Evolutionary conservation across 2,888 invertebrate species (phyloP), one percentile per base, ranked within the genome.

Genomic region (Eristalis intricaria): DNA sequence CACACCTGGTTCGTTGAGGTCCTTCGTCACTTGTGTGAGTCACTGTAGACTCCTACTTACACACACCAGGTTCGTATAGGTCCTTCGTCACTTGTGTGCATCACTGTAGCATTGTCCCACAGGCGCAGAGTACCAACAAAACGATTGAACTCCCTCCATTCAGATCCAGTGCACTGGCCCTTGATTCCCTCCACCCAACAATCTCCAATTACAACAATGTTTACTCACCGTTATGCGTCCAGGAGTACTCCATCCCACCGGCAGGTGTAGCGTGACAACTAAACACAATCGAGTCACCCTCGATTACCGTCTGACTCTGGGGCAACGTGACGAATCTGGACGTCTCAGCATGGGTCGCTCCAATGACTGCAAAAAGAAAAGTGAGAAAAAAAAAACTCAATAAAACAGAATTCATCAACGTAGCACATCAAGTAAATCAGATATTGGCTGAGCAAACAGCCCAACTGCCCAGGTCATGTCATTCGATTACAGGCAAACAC

Each of bases 181-280:
- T 26, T 15, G 15, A 56, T 4, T 19, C 26, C 23, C 13, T 68
- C 15, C 26, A 29, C 32, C 19, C 7, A 3, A 2, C 26, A 19
- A 2, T 15, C 4, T 60, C 11, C 56, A 58, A 23, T 69, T 35
- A 23, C 19, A 8, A 23, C 38, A 23, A 38, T 13, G 7, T 38
- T 60, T 2, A 90, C 90, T 91, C 89, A 93, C 93, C 92, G 89
- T 93, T 93, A 87, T 91, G 91, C 80, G 91, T 90, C 93, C 93
- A 93, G 13, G 92, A 90, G 87, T 93, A 93, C 75, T 91, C 90
- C 79, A 92, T 90, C 23, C 89, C 91, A 81, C 86, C 88, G 26
- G 89, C 84, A 35, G 91, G 90, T 19, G 91, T 91, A 38, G 93
- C 92, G 88, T 91, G 90, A 85, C 93, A 93, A 69, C 90, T 89